Evolutionary conservation across 2,797 vertebrate genomes (phyloP).

Genomic region (Limnodromus scolopaceus): DNA sequence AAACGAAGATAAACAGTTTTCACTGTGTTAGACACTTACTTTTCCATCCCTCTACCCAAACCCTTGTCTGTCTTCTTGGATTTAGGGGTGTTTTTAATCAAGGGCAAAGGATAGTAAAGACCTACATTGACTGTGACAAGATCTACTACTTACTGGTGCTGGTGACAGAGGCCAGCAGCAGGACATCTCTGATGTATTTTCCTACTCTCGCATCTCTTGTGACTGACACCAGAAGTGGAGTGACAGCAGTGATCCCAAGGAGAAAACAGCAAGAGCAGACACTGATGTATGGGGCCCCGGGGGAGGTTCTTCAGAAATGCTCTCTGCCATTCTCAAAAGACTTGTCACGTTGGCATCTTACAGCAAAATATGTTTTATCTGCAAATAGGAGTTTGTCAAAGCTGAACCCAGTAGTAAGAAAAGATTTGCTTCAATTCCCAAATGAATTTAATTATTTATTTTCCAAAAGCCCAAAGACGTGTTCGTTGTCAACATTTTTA

Average conservation of each 20-base stretch:
- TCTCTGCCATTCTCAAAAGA: background rate
- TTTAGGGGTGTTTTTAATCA: background rate
- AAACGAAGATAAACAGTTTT: background rate
- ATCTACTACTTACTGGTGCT: background rate
- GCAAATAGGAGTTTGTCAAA: background rate
- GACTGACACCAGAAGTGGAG: background rate
- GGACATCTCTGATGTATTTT: background rate
- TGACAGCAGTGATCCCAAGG: background rate
- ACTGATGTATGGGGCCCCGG: fast-evolving
- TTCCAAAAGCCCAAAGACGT: background rate
- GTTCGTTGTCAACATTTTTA: background rate
- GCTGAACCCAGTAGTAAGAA: background rate
- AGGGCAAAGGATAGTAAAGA: background rate
- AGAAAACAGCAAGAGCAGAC: background rate
- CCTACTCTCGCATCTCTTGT: background rate
- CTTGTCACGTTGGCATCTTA: fast-evolving
- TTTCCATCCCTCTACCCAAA: background rate
- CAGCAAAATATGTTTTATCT: background rate
- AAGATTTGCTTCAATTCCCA: background rate
- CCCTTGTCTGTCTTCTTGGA: background rate
- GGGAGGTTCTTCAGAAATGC: background rate
- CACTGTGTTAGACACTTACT: background rate
- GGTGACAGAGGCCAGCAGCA: background rate
- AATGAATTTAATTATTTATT: background rate
- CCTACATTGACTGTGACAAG: background rate